These are phyloP conservation scores for Crossaster papposus DNA, from an alignment of 53 echinoderm and acorn worm species.

Conservation along the genomic window DNA sequence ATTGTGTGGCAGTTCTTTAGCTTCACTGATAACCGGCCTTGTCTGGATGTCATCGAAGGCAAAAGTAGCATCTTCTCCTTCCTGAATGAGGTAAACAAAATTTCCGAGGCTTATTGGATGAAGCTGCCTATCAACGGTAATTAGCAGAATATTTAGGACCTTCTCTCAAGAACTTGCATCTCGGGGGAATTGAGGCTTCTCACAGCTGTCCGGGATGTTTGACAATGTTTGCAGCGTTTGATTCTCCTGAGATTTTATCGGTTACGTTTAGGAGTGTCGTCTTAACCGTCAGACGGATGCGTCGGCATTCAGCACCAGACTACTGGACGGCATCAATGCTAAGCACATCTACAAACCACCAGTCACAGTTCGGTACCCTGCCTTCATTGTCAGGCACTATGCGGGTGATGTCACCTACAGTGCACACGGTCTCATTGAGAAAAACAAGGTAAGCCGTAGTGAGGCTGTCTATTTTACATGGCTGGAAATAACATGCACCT, in stretches of 20 bases:
- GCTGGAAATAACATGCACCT: too few relatives aligned
- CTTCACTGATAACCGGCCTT: conserved; percentile 92
- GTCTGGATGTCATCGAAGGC: conserved; percentile 88
- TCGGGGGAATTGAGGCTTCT: too few relatives aligned
- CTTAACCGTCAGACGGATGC: conserved; percentile 84
- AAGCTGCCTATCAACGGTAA: neutral
- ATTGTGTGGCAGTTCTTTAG: conserved; percentile 82
- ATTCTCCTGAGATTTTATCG: neutral
- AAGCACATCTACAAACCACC: conserved; percentile 66
- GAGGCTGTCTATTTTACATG: neutral
- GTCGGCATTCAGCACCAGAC: conserved; percentile 68
- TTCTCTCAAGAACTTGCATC: too few relatives aligned
- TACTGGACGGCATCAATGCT: conserved; percentile 69
- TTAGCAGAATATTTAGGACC: too few relatives aligned
- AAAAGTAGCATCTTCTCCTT: conserved; percentile 88
- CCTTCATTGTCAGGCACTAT: conserved; percentile 85
- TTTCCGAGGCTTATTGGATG: neutral
- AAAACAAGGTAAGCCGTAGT: conserved; percentile 75
- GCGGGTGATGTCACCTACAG: conserved; percentile 84
- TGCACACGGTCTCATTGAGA: conserved; percentile 76
- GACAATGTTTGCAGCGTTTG: too few relatives aligned
- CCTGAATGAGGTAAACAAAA: conserved; percentile 81
- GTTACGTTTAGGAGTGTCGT: conserved; percentile 72
- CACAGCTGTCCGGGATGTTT: too few relatives aligned
- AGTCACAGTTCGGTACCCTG: conserved; percentile 56